Conservation (phyloP, 2,113 vertebrate genomes). For the Oxygymnocypris stewartii region DNA sequence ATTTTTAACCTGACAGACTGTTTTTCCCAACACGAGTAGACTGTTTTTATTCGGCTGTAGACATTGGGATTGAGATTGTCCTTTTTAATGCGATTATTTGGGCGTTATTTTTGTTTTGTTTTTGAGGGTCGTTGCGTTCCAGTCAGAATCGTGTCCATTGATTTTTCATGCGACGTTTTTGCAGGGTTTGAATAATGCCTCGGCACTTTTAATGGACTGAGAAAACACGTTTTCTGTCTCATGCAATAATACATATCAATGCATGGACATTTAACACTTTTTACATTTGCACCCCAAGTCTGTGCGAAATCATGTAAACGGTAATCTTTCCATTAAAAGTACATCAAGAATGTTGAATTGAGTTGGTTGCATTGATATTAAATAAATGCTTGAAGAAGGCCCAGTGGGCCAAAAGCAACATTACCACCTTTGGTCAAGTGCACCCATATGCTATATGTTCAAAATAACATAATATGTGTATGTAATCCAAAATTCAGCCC, state of each 20-base stretch:
- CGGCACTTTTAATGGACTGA: slow-evolving; percentile 47
- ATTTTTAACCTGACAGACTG: slow-evolving; percentile 42
- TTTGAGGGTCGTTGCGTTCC: slow-evolving; percentile 40
- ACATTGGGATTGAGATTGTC: slow-evolving; percentile 32
- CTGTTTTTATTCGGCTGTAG: slow-evolving; percentile 28
- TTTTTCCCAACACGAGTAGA: slow-evolving; percentile 36
- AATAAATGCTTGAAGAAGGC: slow-evolving; percentile 18
- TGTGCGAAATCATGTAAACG: slow-evolving; percentile 4
- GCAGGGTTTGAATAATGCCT: slow-evolving; percentile 13
- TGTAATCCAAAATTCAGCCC: background rate
- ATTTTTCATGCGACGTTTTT: slow-evolving; percentile 50
- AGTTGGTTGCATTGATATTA: slow-evolving; percentile 24
- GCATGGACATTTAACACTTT: slow-evolving; percentile 23
- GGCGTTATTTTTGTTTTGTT: slow-evolving; percentile 38
- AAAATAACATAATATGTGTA: background rate
- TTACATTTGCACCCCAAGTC: background rate
- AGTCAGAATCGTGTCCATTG: slow-evolving; percentile 27
- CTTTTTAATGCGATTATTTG: background rate
- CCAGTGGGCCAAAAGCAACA: background rate
- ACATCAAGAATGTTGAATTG: slow-evolving; percentile 23
- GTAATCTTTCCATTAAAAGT: slow-evolving; percentile 35
- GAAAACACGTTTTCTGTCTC: slow-evolving; percentile 26
- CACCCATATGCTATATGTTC: background rate
- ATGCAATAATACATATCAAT: background rate
- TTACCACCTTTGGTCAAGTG: background rate